These are phyloP conservation scores for Drosophila kepulauana DNA, from an alignment of 1,140 invertebrate species.

Conservation along the genomic window DNA sequence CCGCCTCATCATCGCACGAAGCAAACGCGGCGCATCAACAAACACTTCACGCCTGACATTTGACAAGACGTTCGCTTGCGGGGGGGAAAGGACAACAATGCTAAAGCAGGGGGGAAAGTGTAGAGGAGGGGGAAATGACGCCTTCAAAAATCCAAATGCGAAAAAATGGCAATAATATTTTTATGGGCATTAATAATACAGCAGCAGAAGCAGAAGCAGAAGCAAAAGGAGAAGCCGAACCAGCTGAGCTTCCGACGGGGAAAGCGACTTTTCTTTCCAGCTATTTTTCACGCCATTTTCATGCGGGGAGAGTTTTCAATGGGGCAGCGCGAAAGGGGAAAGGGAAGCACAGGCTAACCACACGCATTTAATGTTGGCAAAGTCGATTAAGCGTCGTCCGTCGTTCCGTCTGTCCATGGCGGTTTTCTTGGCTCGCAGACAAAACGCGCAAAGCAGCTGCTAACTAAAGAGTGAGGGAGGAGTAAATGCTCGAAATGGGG, in stretches of 20 bases:
- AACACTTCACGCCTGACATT: conserved; percentile 83
- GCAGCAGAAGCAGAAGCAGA: not conserved
- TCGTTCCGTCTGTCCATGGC: conserved; percentile 18
- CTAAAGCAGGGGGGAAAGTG: not conserved
- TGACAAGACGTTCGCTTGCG: conserved; percentile 63
- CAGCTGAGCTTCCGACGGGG: not conserved
- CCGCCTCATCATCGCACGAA: conserved; percentile 26
- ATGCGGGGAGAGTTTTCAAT: conserved; percentile 25
- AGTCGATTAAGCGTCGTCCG: conserved; percentile 76
- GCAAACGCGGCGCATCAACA: conserved; percentile 76
- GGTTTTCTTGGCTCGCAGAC: conserved; percentile 38
- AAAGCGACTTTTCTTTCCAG: not conserved
- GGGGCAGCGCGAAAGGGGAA: not conserved
- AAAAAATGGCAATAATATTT: conserved; percentile 84
- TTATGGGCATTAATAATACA: conserved; percentile 83
- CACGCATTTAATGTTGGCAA: conserved; percentile 79
- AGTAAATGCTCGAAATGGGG: conserved; percentile 6
- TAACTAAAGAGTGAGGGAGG: conserved; percentile 9
- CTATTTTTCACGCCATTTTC: conserved; percentile 75
- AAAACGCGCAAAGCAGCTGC: conserved; percentile 35
- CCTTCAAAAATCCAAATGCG: conserved; percentile 73
- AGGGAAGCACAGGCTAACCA: conserved; percentile 53
- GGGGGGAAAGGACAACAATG: not conserved
- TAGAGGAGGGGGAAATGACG: conserved; percentile 34
- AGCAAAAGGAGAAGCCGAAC: conserved; percentile 18